phyloP scores from a whole-genome alignment of 2,797 vertebrate species.

The Tapera naevia region DNA sequence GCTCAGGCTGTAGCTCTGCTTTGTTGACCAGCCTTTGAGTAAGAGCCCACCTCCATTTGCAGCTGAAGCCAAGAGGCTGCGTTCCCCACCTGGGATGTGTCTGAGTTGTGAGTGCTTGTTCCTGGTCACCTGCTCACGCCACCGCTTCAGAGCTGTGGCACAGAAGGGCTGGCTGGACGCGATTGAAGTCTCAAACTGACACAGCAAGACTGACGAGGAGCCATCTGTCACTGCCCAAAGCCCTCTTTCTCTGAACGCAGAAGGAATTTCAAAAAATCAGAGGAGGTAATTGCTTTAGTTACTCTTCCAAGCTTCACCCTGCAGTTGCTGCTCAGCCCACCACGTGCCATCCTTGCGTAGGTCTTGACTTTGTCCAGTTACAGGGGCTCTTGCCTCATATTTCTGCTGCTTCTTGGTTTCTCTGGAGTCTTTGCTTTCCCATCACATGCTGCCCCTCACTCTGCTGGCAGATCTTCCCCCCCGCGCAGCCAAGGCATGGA shows the following conservation, averaged over 20 bases:
- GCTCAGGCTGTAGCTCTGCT: background rate
- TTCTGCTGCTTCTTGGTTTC: background rate
- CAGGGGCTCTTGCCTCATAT: background rate
- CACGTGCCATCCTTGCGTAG: accelerated
- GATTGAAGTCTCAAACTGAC: background rate
- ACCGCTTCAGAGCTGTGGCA: background rate
- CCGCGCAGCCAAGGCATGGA: accelerated
- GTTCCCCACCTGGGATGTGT: background rate
- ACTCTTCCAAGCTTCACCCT: background rate
- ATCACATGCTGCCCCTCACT: background rate
- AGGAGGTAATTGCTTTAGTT: constrained; percentile 48
- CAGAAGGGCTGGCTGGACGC: background rate
- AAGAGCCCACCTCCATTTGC: background rate
- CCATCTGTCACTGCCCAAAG: constrained; percentile 50
- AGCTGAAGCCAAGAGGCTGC: background rate
- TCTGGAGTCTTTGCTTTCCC: background rate
- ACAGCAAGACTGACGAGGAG: background rate
- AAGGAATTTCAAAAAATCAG: background rate
- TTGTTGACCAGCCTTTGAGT: background rate
- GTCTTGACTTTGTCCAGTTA: background rate
- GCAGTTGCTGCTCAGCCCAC: background rate
- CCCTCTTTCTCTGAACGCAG: background rate
- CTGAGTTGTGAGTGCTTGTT: background rate
- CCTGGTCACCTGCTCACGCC: background rate
- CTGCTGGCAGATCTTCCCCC: background rate